These are phyloP conservation scores for Caenorhabditis japonica DNA, from an alignment of 2,888 invertebrate species.

Conservation along the genomic window DNA sequence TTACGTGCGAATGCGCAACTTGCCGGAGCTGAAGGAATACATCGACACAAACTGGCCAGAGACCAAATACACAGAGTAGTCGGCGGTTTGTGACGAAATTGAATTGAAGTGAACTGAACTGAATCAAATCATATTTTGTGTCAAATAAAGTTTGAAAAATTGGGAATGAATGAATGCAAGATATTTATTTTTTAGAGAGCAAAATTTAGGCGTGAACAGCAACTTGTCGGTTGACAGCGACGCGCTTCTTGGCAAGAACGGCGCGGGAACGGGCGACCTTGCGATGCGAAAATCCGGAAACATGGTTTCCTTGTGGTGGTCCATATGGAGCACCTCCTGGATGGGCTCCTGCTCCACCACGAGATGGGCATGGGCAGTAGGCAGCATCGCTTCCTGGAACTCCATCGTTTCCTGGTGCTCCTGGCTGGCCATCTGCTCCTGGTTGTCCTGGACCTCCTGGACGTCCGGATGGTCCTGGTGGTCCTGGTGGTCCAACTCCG, in stretches of 20 bases:
- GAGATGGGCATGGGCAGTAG: slow-evolving; percentile 51
- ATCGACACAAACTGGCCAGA: slow-evolving; percentile 48
- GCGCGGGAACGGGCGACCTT: slow-evolving; percentile 44
- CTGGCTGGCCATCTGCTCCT: slow-evolving; percentile 49
- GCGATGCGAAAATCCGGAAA: slow-evolving; percentile 39
- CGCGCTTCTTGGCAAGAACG: slow-evolving; percentile 44
- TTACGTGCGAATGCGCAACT: slow-evolving; percentile 45
- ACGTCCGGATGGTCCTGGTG: slow-evolving; percentile 53
- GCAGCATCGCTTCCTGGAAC: slow-evolving; percentile 52
- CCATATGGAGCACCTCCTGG: slow-evolving; percentile 16
- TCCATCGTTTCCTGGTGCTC: slow-evolving; percentile 54
- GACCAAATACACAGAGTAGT: slow-evolving; percentile 31
- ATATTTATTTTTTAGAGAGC: slow-evolving; percentile 5
- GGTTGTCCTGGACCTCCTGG: slow-evolving; percentile 54
- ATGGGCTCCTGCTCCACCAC: slow-evolving; percentile 25
- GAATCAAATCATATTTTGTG: not conserved
- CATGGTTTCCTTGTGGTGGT: slow-evolving; percentile 9
- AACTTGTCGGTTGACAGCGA: slow-evolving; percentile 19
- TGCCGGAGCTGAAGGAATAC: slow-evolving; percentile 45
- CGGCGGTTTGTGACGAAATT: too few relatives aligned
- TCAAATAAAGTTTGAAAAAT: not conserved
- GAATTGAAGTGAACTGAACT: too few relatives aligned
- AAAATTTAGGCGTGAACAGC: not conserved
- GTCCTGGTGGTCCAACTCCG: slow-evolving; percentile 54
- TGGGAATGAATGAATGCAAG: not conserved